A percentile compares a stretch with the other conserved stretches of the same genome.
These are phyloP conservation scores for Aleiodes sp. DNA, from an alignment of 1,140 invertebrate genomes.

Conservation along the genomic window DNA sequence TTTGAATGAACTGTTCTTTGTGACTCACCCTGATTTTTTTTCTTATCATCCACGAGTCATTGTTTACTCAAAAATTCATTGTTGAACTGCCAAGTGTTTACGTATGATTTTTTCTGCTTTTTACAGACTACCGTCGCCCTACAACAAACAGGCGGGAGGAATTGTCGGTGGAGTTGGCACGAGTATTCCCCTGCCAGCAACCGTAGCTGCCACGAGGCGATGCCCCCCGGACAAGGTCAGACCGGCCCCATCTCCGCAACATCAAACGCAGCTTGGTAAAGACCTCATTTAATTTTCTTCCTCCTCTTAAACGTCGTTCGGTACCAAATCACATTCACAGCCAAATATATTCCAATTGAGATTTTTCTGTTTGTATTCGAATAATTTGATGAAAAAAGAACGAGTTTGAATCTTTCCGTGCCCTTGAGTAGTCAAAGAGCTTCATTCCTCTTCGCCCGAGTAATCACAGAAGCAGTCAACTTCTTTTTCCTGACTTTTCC, in stretches of 20 bases:
- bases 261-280: conserved; percentile 68
- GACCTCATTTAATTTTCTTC: conserved; percentile 20
- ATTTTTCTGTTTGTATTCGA: conserved; percentile 7
- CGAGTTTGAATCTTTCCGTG: background rate
- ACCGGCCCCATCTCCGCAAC: conserved; percentile 72
- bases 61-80: background rate
- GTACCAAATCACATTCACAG: no score
- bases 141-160: conserved; percentile 66
- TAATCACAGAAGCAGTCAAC: no score
- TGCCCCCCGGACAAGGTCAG: conserved; percentile 80
- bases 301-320: no score
- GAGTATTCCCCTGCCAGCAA: conserved; percentile 78
- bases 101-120: conserved; percentile 35
- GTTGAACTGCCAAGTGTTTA: background rate
- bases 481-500: conserved; percentile 5
- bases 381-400: background rate
- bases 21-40: background rate
- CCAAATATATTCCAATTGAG: no score
- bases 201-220: conserved; percentile 75
- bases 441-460: no score
- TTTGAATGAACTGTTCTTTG: background rate
- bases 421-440: conserved; percentile 11
- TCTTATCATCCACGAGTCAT: background rate
- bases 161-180: conserved; percentile 59
- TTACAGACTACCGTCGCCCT: conserved; percentile 73